These are phyloP conservation scores for Delia radicum DNA, from an alignment of 1,140 invertebrate genomes.

Conservation along the genomic window DNA sequence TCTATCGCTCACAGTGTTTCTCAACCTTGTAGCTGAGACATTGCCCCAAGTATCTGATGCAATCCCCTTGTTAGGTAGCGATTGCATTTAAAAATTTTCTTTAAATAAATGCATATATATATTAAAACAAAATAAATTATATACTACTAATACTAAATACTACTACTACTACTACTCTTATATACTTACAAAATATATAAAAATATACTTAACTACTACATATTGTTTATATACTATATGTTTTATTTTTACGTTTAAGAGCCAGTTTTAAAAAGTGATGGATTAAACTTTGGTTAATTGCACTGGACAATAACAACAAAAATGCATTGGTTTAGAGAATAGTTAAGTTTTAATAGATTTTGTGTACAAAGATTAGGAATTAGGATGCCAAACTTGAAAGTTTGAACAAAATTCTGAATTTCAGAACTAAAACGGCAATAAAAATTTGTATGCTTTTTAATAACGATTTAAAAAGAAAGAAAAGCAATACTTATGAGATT, in stretches of 20 bases:
- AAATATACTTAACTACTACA: background rate
- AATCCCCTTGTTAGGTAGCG: constrained; percentile 90
- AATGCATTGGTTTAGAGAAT: too few relatives aligned
- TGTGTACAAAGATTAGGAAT: too few relatives aligned
- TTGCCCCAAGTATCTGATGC: constrained; percentile 93
- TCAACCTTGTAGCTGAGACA: constrained; percentile 93
- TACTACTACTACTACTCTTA: constrained; percentile 12
- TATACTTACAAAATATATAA: constrained; percentile 1
- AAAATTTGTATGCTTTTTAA: too few relatives aligned
- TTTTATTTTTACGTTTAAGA: background rate
- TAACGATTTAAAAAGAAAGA: too few relatives aligned
- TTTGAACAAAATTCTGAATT: too few relatives aligned
- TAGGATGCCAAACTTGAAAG: too few relatives aligned
- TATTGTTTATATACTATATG: background rate
- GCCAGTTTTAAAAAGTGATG: too few relatives aligned
- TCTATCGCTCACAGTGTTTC: constrained; percentile 99
- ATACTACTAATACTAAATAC: constrained; percentile 8
- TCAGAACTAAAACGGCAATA: too few relatives aligned
- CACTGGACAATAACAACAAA: too few relatives aligned
- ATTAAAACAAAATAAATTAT: constrained; percentile 32
- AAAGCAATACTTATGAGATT: too few relatives aligned
- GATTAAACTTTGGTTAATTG: too few relatives aligned
- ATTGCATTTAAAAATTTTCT: constrained; percentile 54
- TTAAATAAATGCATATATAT: constrained; percentile 22
- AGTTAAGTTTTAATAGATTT: too few relatives aligned